Evolutionary conservation across 1,140 invertebrate species (phyloP).

Genomic region (Heterodera carotae): DNA sequence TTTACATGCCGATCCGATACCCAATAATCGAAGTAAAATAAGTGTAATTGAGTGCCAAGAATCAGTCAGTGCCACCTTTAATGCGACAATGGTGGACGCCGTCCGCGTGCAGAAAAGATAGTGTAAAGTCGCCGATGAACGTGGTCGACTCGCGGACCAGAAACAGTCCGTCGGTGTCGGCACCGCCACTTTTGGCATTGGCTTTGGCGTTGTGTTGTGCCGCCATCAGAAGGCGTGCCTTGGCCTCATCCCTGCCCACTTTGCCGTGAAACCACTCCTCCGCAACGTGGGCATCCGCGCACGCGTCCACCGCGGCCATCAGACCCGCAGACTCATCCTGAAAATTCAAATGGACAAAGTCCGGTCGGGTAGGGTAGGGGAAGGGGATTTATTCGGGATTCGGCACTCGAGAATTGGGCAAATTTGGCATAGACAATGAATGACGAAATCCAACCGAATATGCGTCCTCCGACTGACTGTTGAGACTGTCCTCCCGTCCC

Average conservation of each 20-base stretch:
- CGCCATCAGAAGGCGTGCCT: conserved; percentile 50
- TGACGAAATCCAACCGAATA: background rate
- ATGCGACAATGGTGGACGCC: conserved; percentile 58
- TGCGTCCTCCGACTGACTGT: conserved; percentile 3
- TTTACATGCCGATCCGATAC: no score
- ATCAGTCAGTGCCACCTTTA: conserved; percentile 45
- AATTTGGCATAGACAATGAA: background rate
- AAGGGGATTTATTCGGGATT: no score
- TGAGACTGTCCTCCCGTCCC: background rate
- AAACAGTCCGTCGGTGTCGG: conserved; percentile 52
- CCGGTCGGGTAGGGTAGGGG: no score
- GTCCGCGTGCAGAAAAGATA: conserved; percentile 57
- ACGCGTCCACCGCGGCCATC: conserved; percentile 58
- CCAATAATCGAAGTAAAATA: no score
- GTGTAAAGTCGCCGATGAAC: conserved; percentile 64
- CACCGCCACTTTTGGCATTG: background rate
- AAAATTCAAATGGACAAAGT: no score
- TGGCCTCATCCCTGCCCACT: conserved; percentile 58
- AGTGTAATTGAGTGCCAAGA: background rate
- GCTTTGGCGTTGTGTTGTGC: conserved; percentile 46
- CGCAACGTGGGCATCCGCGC: conserved; percentile 64
- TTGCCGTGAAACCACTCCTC: conserved; percentile 65
- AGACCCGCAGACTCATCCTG: conserved; percentile 45
- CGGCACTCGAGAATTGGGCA: no score
- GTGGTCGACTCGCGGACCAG: conserved; percentile 62